Percentiles rank a stretch among this genome's conserved stretches.
Conservation (phyloP, 2,888 invertebrate genomes). For the Drosophila dives region DNA sequence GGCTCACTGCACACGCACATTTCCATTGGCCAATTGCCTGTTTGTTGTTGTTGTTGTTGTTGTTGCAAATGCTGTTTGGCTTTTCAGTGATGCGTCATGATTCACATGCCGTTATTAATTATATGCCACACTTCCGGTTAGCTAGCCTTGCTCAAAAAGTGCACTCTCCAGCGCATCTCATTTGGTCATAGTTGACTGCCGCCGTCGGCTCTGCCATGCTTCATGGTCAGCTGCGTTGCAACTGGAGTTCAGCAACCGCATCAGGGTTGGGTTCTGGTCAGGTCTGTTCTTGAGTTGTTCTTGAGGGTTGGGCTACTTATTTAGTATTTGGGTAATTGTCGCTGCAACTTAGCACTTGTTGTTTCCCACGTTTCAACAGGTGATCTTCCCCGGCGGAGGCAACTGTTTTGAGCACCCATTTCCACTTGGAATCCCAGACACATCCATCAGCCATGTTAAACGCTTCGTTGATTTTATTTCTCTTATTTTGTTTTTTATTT, state of each 20-base stretch:
- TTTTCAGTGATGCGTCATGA: conserved; percentile 29
- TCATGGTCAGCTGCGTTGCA: conserved; percentile 62
- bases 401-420: conserved; percentile 18
- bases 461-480: conserved; percentile 63
- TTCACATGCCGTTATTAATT: conserved; percentile 62
- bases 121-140: conserved; percentile 58
- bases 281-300: neutral
- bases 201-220: conserved; percentile 10
- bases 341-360: conserved; percentile 11
- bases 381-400: conserved; percentile 18
- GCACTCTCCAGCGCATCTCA: conserved; percentile 42
- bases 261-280: conserved; percentile 27
- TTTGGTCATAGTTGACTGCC: conserved; percentile 51
- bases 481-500: neutral
- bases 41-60: neutral
- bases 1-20: conserved; percentile 39
- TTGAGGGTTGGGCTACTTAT: conserved; percentile 21
- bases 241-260: conserved; percentile 37
- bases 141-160: conserved; percentile 21
- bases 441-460: conserved; percentile 45
- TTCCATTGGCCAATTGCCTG: conserved; percentile 29
- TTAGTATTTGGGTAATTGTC: conserved; percentile 44
- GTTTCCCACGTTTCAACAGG: conserved; percentile 62
- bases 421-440: conserved; percentile 36
- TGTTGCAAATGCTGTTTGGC: conserved; percentile 43